Evolutionary conservation across 2,888 invertebrate genomes (phyloP).

Genomic region (Shargacucullia verbasci): DNA sequence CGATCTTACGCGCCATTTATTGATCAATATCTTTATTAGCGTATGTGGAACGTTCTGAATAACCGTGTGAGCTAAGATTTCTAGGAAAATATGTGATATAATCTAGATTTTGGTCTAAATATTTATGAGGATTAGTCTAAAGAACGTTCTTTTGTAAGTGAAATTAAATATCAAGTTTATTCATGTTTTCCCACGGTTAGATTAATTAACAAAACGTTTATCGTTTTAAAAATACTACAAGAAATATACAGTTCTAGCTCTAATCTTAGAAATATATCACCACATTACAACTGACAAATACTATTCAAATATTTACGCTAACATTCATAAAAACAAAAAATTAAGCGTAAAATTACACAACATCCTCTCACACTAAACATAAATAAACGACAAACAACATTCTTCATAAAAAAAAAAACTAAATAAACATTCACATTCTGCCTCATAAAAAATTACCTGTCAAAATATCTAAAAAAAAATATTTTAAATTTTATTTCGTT

Average conservation of each 20-base stretch:
- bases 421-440: background rate
- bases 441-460: constrained; percentile 9
- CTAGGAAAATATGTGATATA: background rate
- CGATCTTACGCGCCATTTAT: constrained; percentile 35
- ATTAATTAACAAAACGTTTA: background rate
- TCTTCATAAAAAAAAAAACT: background rate
- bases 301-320: constrained; percentile 32
- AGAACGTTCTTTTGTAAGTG: constrained; percentile 6
- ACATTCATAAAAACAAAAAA: constrained; percentile 32
- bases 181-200: too few species aligned
- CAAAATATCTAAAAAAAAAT: constrained; percentile 6
- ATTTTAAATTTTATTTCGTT: background rate
- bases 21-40: constrained; percentile 45
- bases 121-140: too few species aligned
- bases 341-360: constrained; percentile 1
- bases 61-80: background rate
- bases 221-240: constrained; percentile 1
- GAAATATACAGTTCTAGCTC: too few species aligned
- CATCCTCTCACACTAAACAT: background rate
- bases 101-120: background rate
- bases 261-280: constrained; percentile 24
- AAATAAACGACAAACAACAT: constrained; percentile 11
- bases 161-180: constrained; percentile 18
- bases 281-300: constrained; percentile 26
- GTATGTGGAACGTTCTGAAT: constrained; percentile 33